A percentile compares a stretch with the other conserved stretches of the same genome.
Conservation (phyloP, 2,888 invertebrate species). For the Nomada goodeniana region DNA sequence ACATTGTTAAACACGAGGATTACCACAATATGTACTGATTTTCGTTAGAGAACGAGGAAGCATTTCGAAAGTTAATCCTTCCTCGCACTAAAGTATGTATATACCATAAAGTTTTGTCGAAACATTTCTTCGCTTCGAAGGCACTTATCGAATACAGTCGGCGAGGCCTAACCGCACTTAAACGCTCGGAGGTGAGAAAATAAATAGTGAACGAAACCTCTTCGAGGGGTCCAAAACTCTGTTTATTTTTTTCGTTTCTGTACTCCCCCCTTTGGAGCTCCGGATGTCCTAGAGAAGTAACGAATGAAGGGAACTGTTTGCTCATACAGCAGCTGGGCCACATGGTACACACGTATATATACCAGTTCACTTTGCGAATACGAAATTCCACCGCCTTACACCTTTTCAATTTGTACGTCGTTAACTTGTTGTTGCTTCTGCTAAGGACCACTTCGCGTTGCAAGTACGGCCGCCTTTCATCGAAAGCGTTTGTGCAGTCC, state of each 20-base stretch:
- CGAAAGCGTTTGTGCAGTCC: too few relatives aligned
- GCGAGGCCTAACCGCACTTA: slow-evolving; percentile 23
- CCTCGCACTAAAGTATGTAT: too few relatives aligned
- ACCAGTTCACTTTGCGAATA: slow-evolving; percentile 30
- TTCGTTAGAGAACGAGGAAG: too few relatives aligned
- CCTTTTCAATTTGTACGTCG: background rate
- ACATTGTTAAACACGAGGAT: too few relatives aligned
- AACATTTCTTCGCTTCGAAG: slow-evolving; percentile 29
- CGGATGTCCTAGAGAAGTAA: slow-evolving; percentile 45
- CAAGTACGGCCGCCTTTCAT: too few relatives aligned
- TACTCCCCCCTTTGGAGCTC: slow-evolving; percentile 50
- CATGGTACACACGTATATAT: slow-evolving; percentile 4
- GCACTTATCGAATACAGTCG: slow-evolving; percentile 21
- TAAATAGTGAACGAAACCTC: slow-evolving; percentile 71
- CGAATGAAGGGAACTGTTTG: slow-evolving; percentile 63
- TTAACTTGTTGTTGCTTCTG: background rate
- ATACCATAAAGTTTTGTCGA: background rate
- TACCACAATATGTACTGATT: too few relatives aligned
- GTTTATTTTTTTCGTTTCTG: slow-evolving; percentile 72
- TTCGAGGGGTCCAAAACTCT: slow-evolving; percentile 45
- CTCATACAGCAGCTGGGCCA: slow-evolving; percentile 57
- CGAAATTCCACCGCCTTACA: slow-evolving; percentile 3
- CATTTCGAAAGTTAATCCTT: too few relatives aligned
- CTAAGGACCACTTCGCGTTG: too few relatives aligned
- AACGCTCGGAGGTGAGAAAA: slow-evolving; percentile 76